These are phyloP conservation scores for Leptothorax acervorum DNA, from an alignment of 2,888 invertebrate species.

Conservation along the genomic window DNA sequence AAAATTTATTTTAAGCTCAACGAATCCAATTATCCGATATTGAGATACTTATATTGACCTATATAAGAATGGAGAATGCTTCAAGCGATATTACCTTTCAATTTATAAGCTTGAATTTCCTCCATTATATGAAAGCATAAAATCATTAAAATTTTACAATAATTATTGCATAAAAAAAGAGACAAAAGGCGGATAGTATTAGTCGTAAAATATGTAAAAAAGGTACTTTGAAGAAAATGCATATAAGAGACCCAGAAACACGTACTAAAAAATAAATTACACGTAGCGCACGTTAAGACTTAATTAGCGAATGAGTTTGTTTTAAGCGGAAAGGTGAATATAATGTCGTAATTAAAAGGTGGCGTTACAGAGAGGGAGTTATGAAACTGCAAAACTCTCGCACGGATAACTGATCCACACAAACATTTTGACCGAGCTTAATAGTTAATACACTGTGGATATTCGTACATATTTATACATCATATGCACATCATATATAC, in stretches of 20 bases:
- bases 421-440: not conserved
- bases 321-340: not conserved
- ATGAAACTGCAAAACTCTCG: not conserved
- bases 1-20: conserved; percentile 27
- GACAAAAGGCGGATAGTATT: not conserved
- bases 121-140: not conserved
- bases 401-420: not conserved
- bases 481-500: not conserved
- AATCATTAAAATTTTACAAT: not conserved
- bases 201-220: not conserved
- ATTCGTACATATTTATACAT: not conserved
- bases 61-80: not conserved
- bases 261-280: conserved; percentile 7
- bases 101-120: not conserved
- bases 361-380: not conserved
- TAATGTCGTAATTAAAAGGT: conserved; percentile 7
- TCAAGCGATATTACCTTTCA: not conserved
- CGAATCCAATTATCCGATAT: not conserved
- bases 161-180: not conserved
- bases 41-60: not conserved
- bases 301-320: not conserved
- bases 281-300: not conserved
- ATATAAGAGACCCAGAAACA: not conserved
- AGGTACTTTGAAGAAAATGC: not conserved
- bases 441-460: too few species aligned